These are phyloP conservation scores for Gorsachius goisagi DNA, from an alignment of 2,113 vertebrate genomes.

Conservation along the genomic window DNA sequence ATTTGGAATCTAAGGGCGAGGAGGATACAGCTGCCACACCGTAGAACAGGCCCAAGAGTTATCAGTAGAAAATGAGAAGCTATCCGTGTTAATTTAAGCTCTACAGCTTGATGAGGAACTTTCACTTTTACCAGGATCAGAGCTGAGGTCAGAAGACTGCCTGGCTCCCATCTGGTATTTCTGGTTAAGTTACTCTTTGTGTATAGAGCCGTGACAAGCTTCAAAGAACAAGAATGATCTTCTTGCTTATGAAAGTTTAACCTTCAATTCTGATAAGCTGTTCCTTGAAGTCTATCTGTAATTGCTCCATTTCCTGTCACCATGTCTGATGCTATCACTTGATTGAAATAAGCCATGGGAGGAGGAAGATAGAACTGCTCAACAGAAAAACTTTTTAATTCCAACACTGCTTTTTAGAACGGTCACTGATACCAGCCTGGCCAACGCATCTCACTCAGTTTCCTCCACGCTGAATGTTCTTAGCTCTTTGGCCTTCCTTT, in stretches of 20 bases:
- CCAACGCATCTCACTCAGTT: background rate
- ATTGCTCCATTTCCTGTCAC: conserved; percentile 50
- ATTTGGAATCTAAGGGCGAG: background rate
- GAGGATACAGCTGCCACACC: background rate
- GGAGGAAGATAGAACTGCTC: background rate
- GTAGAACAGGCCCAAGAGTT: background rate
- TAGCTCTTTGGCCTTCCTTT: background rate
- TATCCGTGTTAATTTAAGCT: background rate
- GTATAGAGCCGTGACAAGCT: background rate
- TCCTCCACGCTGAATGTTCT: background rate
- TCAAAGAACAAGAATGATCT: conserved; percentile 4
- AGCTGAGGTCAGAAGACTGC: background rate
- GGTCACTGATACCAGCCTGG: background rate
- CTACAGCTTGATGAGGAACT: background rate
- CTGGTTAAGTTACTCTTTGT: background rate
- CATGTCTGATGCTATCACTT: conserved; percentile 10
- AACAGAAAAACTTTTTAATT: background rate
- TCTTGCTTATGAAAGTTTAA: conserved; percentile 14
- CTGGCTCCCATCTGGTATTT: background rate
- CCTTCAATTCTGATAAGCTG: conserved; percentile 13
- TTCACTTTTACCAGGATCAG: background rate
- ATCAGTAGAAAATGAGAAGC: background rate
- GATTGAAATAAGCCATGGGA: conserved; percentile 29
- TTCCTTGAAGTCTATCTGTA: conserved; percentile 47
- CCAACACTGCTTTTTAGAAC: background rate